Evolutionary conservation across 1,140 invertebrate genomes (phyloP).

Genomic region (Hypothenemus hampei): DNA sequence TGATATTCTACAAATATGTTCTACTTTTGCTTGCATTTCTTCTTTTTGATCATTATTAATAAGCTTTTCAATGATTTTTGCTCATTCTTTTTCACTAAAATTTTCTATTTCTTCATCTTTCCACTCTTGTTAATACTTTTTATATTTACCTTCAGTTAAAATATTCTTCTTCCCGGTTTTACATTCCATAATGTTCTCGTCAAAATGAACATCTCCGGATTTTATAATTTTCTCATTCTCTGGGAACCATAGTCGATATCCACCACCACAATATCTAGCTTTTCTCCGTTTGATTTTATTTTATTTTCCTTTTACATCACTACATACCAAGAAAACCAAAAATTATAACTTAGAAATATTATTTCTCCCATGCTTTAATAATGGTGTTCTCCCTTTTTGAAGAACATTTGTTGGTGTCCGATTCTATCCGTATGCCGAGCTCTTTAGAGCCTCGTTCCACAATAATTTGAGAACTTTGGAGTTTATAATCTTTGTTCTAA

Average conservation of each 20-base stretch:
- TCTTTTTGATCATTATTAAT: background rate
- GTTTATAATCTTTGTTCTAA: slow-evolving; percentile 32
- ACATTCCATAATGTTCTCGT: slow-evolving; percentile 15
- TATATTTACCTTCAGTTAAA: background rate
- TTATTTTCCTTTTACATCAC: slow-evolving; percentile 7
- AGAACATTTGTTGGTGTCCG: slow-evolving; percentile 19
- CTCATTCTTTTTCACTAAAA: background rate
- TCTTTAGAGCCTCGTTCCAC: slow-evolving; percentile 38
- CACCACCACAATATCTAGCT: slow-evolving; percentile 16
- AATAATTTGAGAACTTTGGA: slow-evolving; percentile 31
- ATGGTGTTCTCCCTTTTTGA: slow-evolving; percentile 14
- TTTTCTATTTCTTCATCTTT: slow-evolving; percentile 4
- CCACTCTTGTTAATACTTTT: background rate
- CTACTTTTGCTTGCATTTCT: background rate
- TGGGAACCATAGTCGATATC: slow-evolving; percentile 20
- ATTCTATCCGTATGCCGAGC: slow-evolving; percentile 37
- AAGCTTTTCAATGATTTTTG: background rate
- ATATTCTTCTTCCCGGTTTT: slow-evolving; percentile 1
- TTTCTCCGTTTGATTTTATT: slow-evolving; percentile 4
- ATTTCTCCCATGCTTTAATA: slow-evolving; percentile 22
- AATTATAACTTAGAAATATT: slow-evolving; percentile 20
- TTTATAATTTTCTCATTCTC: slow-evolving; percentile 11
- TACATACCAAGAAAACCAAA: slow-evolving; percentile 2
- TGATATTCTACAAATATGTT: background rate
- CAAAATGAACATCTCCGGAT: slow-evolving; percentile 19